Base-by-base conservation (phyloP, 2,113 vertebrate genomes). In the Notothenia rossii region DNA sequence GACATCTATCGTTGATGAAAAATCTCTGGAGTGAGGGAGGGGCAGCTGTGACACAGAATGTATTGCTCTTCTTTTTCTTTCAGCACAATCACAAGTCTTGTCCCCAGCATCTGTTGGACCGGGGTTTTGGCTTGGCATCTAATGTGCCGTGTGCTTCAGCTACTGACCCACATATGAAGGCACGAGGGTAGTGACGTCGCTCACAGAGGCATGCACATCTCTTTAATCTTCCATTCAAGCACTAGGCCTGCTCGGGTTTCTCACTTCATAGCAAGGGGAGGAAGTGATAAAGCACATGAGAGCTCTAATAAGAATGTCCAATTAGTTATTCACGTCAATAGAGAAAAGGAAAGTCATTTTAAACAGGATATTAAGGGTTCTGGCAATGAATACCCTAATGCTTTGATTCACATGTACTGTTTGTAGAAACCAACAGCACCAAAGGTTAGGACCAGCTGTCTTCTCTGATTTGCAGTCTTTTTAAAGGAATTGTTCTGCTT, bases 1-100 rank as follows among this genome's bases (percentile, higher is more conserved):
- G 80, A 90, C 83, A 89, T 89, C 77, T 86, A 86, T 89, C 88
- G 88, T 88, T 79, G 79, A 85, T 79, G 70, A 74, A 55, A 87
- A 77, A 60, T 75, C 63, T 84, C 75, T 76, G 40, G 61, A 36
- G 83, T 60, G 64, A 79, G 72, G 79, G 78, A 81, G 70, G 75
- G 82, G 81, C 61, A 55, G 77, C 73, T 51, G 68, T 79, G 79
- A 86, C 75, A 85, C 66, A 66, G 71, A 75, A 85, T 80, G 68
- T 78, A 65, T 88, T 77, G 88, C 75, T 89, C 68, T 68, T 67
- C 10, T n/a, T 43, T 40, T 25, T 65, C 69, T 66, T 75, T 49
- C 49, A 84, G 56, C 63, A 64, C 68, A 77, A 84, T 83, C 82
- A 69, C 66, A 69, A 66, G 64, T 53, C 87, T 83, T 66, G 75